Evolutionary conservation across 2,797 vertebrate genomes (phyloP), one percentile per base, ranked within the genome.

Genomic region (Fratercula arctica): DNA sequence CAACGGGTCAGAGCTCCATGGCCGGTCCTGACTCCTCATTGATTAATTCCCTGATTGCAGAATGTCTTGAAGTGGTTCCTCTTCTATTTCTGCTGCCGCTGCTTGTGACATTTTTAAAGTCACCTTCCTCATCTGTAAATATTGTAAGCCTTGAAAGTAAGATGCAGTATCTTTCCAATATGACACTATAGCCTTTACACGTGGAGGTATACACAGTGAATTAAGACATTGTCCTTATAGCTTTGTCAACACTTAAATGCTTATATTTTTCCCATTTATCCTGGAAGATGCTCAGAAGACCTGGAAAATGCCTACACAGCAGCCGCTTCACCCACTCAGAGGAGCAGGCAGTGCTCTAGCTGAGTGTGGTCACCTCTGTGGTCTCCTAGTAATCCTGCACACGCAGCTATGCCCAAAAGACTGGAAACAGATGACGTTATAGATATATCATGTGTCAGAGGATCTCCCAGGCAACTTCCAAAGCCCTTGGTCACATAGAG

Each of bases 311-410:
- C 0, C 2, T 31, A 11, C 31, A 12, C 10, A 80, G 45, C 41
- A 13, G 16, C 48, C 0, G 0, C 33, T 85, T 82, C 16, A 39
- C 11, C 25, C 0, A 1, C 18, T 59, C 6, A 5, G 1, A 18
- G 25, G 25, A 85, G 37, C 51, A 59, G 41, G 35, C 33, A 33
- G 15, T 70, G 66, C 41, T 60, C 5, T 23, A 56, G 33, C 41
- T 37, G 54, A 85, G 13, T 5, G 11, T 48, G 60, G 9, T 69
- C 63, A 45, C 18, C 35, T 69, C 48, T 25, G 9, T 33, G 69
- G 57, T 46, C 53, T 74, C 3, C 0, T 3, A 45, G 43, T 9
- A 77, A 53, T 19, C 14, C 11, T 35, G 12, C 66, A 41, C 37
- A 54, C 19, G 37, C 39, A 83, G 31, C 25, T 70, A 6, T 25